These are phyloP conservation scores for Notothenia coriiceps DNA, from an alignment of 2,113 vertebrate species.

Conservation along the genomic window DNA sequence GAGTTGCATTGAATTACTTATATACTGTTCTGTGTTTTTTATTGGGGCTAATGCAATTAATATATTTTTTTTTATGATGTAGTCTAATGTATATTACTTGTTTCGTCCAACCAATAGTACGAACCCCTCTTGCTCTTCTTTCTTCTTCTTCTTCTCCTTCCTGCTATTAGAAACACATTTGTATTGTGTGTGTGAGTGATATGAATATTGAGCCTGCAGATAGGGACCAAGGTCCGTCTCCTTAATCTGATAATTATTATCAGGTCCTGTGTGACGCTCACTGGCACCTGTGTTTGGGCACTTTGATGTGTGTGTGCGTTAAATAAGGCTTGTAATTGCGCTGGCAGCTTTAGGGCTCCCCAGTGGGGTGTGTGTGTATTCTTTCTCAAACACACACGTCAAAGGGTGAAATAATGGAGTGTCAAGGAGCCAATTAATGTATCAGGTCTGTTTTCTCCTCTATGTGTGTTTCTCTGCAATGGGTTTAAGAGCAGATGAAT, in stretches of 20 bases:
- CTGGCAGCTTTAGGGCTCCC: slow-evolving; percentile 67
- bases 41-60: too few relatives aligned
- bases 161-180: too few relatives aligned
- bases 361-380: slow-evolving; percentile 16
- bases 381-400: slow-evolving; percentile 6
- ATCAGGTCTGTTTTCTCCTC: slow-evolving; percentile 59
- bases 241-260: slow-evolving; percentile 77
- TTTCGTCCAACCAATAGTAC: too few relatives aligned
- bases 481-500: slow-evolving; percentile 96
- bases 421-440: slow-evolving; percentile 73
- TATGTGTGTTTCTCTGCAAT: slow-evolving; percentile 56
- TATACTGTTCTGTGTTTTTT: too few relatives aligned
- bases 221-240: slow-evolving; percentile 54
- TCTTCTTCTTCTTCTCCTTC: too few relatives aligned
- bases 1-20: too few relatives aligned
- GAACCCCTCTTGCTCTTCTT: too few relatives aligned
- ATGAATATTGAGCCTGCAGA: slow-evolving; percentile 56
- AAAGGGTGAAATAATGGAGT: slow-evolving; percentile 59
- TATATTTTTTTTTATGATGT: too few relatives aligned
- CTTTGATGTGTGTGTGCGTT: slow-evolving; percentile 21
- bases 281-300: slow-evolving; percentile 1
- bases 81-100: too few relatives aligned
- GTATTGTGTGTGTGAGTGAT: background rate
- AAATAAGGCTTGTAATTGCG: slow-evolving; percentile 74
- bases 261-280: slow-evolving; percentile 38